Evolutionary conservation across 1,140 invertebrate species (phyloP).

Genomic region (Cyphomyrmex costatus): DNA sequence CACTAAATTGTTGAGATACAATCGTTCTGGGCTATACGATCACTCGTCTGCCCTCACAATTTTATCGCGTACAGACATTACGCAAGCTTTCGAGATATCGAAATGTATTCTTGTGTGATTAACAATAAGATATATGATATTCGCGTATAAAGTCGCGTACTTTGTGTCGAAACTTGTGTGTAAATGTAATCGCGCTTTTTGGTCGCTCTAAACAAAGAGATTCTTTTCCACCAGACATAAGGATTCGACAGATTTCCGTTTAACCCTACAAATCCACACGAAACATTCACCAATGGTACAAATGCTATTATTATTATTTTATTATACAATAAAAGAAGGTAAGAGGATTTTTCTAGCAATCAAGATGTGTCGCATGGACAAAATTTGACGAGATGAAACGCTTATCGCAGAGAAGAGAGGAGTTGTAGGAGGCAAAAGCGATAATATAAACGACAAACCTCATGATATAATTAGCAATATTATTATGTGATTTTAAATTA

Average conservation of each 20-base stretch:
- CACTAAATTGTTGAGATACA: constrained; percentile 78
- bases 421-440: neutral
- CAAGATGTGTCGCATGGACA: neutral
- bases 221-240: neutral
- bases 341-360: neutral
- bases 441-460: neutral
- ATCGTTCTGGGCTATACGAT: constrained; percentile 69
- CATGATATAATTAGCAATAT: neutral
- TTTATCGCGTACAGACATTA: constrained; percentile 28
- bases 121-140: constrained; percentile 47
- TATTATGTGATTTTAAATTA: constrained; percentile 12
- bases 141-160: constrained; percentile 32
- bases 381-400: constrained; percentile 5
- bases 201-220: constrained; percentile 14
- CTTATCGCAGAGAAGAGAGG: constrained; percentile 3
- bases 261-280: neutral
- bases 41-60: constrained; percentile 44
- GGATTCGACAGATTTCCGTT: neutral
- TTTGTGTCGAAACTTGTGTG: constrained; percentile 17
- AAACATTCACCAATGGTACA: neutral
- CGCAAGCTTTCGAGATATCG: constrained; percentile 48
- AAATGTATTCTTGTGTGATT: constrained; percentile 45
- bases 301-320: neutral
- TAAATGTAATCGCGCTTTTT: constrained; percentile 4
- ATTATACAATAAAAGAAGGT: neutral